A percentile compares a stretch with the other conserved stretches of the same genome.
Conservation (phyloP, 2,797 vertebrate genomes). For the Odontamblyopus rebecca region DNA sequence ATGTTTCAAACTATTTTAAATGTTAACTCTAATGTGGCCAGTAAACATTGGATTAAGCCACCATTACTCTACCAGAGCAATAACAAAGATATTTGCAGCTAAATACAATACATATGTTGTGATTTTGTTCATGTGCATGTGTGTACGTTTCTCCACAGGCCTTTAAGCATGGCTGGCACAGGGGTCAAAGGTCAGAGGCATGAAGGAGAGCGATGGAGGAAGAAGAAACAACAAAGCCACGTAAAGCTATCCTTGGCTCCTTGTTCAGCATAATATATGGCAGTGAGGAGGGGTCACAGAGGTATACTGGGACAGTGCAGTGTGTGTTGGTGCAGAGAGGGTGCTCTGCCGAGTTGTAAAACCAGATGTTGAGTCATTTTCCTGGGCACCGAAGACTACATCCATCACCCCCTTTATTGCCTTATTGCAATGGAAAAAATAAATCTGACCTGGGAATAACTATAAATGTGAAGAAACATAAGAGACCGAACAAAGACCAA, state of each 20-base stretch:
- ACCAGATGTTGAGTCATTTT: conserved; percentile 69
- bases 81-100: background rate
- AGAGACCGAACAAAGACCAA: conserved; percentile 13
- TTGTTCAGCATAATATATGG: conserved; percentile 62
- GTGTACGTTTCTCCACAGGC: conserved; percentile 34
- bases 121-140: conserved; percentile 7
- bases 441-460: conserved; percentile 48
- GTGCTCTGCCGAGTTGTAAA: conserved; percentile 44
- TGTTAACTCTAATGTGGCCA: background rate
- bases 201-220: conserved; percentile 25
- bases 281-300: conserved; percentile 26
- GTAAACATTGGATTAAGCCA: background rate
- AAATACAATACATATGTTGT: background rate
- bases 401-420: conserved; percentile 59
- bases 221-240: conserved; percentile 49
- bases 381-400: conserved; percentile 35
- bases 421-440: conserved; percentile 53
- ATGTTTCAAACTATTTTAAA: background rate
- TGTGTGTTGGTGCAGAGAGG: conserved; percentile 13
- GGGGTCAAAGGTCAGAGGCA: conserved; percentile 55
- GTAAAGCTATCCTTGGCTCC: conserved; percentile 52
- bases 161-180: conserved; percentile 26
- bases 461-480: conserved; percentile 52
- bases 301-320: conserved; percentile 21
- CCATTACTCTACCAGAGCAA: background rate